Evolutionary conservation across 1,140 invertebrate species (phyloP).

Genomic region (Dinothrombium tinctorium): DNA sequence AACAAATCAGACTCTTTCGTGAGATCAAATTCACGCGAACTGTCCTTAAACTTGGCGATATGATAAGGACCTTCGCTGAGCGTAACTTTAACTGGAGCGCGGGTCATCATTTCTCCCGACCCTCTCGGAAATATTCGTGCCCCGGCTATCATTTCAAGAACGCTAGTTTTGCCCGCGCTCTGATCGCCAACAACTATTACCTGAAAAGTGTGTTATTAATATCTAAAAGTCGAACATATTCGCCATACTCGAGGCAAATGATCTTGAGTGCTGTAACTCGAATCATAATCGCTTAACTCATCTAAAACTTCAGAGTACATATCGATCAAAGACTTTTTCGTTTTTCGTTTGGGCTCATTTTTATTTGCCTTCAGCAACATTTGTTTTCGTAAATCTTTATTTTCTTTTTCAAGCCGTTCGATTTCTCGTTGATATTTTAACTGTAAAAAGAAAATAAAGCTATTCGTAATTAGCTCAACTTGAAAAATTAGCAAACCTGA

Average conservation of each 20-base stretch:
- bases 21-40: constrained; percentile 77
- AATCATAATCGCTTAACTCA: constrained; percentile 74
- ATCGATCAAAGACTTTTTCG: constrained; percentile 88
- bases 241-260: constrained; percentile 71
- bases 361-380: constrained; percentile 55
- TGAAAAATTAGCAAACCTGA: constrained; percentile 26
- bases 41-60: constrained; percentile 85
- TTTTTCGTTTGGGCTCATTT: constrained; percentile 36
- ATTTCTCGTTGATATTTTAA: constrained; percentile 82
- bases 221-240: constrained; percentile 36
- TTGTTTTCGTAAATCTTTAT: constrained; percentile 79
- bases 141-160: constrained; percentile 94
- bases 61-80: constrained; percentile 96
- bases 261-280: constrained; percentile 74
- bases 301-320: constrained; percentile 99
- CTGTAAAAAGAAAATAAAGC: constrained; percentile 15
- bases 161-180: constrained; percentile 94
- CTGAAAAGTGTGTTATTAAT: constrained; percentile 13
- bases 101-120: constrained; percentile 58
- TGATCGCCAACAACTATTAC: constrained; percentile 99
- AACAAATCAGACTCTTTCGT: constrained; percentile 78
- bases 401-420: constrained; percentile 83
- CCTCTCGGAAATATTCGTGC: constrained; percentile 79
- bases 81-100: constrained; percentile 77
- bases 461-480: neutral